Evolutionary conservation across 2,888 invertebrate species (phyloP).

Genomic region (Drosophila vallismaia): DNA sequence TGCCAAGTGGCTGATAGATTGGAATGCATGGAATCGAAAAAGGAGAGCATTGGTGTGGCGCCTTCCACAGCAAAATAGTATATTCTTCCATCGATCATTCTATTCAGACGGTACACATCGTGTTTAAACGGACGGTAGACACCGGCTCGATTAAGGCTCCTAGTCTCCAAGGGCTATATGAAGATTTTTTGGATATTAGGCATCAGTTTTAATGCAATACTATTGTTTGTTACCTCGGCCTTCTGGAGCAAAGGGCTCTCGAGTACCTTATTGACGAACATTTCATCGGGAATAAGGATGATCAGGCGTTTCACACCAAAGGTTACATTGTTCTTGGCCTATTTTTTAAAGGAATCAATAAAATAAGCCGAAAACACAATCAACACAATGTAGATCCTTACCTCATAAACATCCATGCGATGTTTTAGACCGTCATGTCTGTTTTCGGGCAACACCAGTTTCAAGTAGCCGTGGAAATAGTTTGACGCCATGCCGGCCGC

Average conservation of each 20-base stretch:
- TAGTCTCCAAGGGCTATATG: slow-evolving; percentile 65
- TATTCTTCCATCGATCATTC: slow-evolving; percentile 57
- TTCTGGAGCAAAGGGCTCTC: slow-evolving; percentile 65
- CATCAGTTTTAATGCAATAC: not conserved
- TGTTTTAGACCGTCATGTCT: slow-evolving; percentile 65
- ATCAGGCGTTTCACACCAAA: slow-evolving; percentile 76
- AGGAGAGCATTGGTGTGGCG: slow-evolving; percentile 81
- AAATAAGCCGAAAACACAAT: not conserved
- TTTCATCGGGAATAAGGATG: slow-evolving; percentile 78
- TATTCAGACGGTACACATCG: slow-evolving; percentile 74
- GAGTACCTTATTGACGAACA: slow-evolving; percentile 70
- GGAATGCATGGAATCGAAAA: slow-evolving; percentile 72
- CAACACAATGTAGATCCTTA: not conserved
- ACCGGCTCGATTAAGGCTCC: slow-evolving; percentile 75
- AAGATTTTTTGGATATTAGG: not conserved
- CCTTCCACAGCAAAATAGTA: slow-evolving; percentile 81
- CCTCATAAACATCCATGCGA: slow-evolving; percentile 73
- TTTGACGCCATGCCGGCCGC: slow-evolving; percentile 81
- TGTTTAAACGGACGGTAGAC: slow-evolving; percentile 77
- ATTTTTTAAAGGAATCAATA: no score
- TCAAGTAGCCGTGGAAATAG: slow-evolving; percentile 81
- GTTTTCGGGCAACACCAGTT: slow-evolving; percentile 67
- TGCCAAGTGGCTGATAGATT: slow-evolving; percentile 68
- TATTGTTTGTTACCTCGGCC: slow-evolving; percentile 52
- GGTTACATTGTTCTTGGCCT: slow-evolving; percentile 50